Base-by-base conservation (phyloP, 2,888 invertebrate genomes). In the Mythimna lalbum region DNA sequence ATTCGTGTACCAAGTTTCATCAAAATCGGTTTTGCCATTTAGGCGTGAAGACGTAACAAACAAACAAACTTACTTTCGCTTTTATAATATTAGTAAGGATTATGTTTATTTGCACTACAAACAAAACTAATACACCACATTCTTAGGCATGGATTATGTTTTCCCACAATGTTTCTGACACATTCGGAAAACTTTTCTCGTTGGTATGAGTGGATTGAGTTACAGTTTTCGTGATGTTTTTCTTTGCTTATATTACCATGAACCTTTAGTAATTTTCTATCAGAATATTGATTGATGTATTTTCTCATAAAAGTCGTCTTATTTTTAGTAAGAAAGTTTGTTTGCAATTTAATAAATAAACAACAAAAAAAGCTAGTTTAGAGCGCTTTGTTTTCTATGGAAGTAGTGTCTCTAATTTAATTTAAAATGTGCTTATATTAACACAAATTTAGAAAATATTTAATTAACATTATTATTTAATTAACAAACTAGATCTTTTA, bases 151-250 rank as follows among this genome's bases (percentile, higher is more conserved):
- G n/a, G 33, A 55, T 21, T 36, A 10, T 50, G 1, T 36, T 47
- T 27, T 21, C 17, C n/a, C 9, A 12, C 19, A 53, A 17, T 49
- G 33, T 55, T 17, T 39, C 4, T 14, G 21, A 55, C 6, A 49
- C 49, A 23, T 19, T 43, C 23, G 4, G 23, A 7, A 50, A 63
- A 63, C 10, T 23, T 23, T 12, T 39, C 19, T 33, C 36, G 21
- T 17, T 56, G 9, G 31, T n/a, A 43, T 56, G 19, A 49, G 17
- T 49, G 50, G 33, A 74, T 73, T 73, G 27, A 60, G 33, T 59
- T 74, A 47, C 36, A 1, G 23, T 52, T 65, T 59, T 19, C 31
- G 65, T 9, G 36, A 49, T 59, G 36, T 57, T 62, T 43, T 57
- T 47, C 36, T 52, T 53, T 62, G 59, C 6, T 61, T 43, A 43